phyloP scores from a whole-genome alignment of 1,140 invertebrate genomes.

The Lepidurus couesii region DNA sequence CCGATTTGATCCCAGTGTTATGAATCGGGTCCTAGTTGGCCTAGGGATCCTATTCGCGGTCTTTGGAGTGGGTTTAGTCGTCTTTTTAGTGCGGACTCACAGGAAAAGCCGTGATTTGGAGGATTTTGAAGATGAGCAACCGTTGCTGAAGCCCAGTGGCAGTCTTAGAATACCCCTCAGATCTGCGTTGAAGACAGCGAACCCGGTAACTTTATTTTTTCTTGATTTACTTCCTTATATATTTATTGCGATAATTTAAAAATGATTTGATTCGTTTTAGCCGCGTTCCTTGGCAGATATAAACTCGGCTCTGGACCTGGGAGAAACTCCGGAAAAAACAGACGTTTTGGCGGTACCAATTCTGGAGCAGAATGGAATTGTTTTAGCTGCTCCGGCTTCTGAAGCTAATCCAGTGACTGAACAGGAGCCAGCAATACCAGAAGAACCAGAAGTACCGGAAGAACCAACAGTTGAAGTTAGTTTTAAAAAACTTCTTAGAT shows the following conservation, averaged over 20 bases:
- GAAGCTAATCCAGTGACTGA: not conserved
- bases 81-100: conserved; percentile 41
- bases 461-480: not conserved
- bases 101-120: conserved; percentile 41
- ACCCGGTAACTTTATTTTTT: not conserved
- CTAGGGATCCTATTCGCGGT: conserved; percentile 40
- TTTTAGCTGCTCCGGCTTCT: not conserved
- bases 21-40: conserved; percentile 31
- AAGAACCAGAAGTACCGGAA: not conserved
- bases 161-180: conserved; percentile 32
- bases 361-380: not conserved
- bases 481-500: not conserved
- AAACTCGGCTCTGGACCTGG: not conserved
- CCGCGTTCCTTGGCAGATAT: not conserved
- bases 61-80: conserved; percentile 38
- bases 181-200: conserved; percentile 22
- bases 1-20: conserved; percentile 31
- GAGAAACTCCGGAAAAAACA: not conserved
- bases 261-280: conserved; percentile 5
- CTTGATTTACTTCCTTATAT: not conserved
- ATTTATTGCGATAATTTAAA: not conserved
- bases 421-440: not conserved
- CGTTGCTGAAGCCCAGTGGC: conserved; percentile 36
- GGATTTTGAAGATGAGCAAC: conserved; percentile 38
- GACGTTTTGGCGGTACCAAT: not conserved